Evolutionary conservation across 1,140 invertebrate genomes (phyloP).

Genomic region (Orchesella cincta): DNA sequence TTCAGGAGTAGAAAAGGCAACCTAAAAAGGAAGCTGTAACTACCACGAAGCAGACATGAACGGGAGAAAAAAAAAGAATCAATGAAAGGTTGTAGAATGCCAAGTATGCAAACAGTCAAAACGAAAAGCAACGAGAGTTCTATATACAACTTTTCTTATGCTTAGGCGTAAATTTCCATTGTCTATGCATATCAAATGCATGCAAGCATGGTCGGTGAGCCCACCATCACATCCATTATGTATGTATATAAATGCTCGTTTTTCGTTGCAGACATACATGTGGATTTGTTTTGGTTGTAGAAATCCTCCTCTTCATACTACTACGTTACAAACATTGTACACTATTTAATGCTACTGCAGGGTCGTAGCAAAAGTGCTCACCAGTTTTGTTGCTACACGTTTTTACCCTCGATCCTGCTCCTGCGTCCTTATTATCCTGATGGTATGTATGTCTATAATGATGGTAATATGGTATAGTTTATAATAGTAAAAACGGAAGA

Average conservation of each 20-base stretch:
- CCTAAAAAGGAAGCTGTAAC: no score
- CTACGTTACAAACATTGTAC: background rate
- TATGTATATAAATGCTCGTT: background rate
- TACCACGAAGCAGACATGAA: no score
- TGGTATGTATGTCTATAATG: no score
- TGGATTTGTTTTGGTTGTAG: constrained; percentile 31
- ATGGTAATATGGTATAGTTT: background rate
- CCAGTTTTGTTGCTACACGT: background rate
- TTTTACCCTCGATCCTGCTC: background rate
- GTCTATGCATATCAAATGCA: no score
- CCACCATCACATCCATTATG: no score
- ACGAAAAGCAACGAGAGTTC: background rate
- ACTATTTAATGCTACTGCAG: no score
- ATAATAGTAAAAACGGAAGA: background rate
- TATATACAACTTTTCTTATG: no score
- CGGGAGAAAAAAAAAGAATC: no score
- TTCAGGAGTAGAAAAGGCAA: no score
- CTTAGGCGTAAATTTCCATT: no score
- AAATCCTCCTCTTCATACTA: background rate
- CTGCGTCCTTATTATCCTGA: background rate
- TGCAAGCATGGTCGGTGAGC: no score
- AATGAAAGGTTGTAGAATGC: no score
- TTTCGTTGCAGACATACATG: background rate
- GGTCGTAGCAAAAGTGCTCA: background rate
- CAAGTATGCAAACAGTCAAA: background rate